A percentile compares a stretch with the other conserved stretches of the same genome.
Evolutionary conservation across 2,888 invertebrate genomes (phyloP).

Genomic region (Chaetogeoica ovagalla): DNA sequence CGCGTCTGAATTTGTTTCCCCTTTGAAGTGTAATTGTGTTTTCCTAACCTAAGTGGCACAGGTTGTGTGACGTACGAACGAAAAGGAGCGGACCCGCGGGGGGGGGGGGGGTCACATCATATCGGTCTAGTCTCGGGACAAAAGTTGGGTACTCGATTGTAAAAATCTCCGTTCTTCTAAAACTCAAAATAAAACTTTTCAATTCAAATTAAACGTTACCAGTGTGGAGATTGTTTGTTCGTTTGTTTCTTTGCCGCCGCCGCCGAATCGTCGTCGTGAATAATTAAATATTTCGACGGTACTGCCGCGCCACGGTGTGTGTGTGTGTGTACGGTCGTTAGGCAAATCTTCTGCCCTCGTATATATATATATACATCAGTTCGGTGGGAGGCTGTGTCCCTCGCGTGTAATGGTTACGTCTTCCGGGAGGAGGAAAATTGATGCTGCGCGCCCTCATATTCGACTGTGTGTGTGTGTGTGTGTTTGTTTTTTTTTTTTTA

Average conservation of each 20-base stretch:
- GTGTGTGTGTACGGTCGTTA: neutral
- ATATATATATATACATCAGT: neutral
- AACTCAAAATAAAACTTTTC: constrained; percentile 35
- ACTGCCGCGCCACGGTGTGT: neutral
- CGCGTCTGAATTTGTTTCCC: constrained; percentile 44
- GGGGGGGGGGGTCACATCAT: no score
- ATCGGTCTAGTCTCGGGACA: neutral
- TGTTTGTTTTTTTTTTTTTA: constrained; percentile 20
- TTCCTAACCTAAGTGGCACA: no score
- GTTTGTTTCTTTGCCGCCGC: constrained; percentile 33
- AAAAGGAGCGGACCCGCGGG: neutral
- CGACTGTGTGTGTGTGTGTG: constrained; percentile 38
- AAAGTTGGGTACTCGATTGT: neutral
- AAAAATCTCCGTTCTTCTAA: constrained; percentile 3
- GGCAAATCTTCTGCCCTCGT: constrained; percentile 26
- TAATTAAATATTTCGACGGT: constrained; percentile 42
- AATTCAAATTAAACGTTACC: constrained; percentile 40
- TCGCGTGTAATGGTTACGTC: constrained; percentile 41
- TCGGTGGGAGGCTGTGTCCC: constrained; percentile 16
- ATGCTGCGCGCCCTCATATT: constrained; percentile 37
- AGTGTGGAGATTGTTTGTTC: constrained; percentile 40
- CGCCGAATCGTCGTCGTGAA: constrained; percentile 29
- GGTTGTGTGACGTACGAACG: no score
- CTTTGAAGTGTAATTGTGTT: constrained; percentile 48
- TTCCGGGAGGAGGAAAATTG: constrained; percentile 30